Evolutionary conservation across 2,113 vertebrate genomes (phyloP).

Genomic region (Vulpes ferrilata): DNA sequence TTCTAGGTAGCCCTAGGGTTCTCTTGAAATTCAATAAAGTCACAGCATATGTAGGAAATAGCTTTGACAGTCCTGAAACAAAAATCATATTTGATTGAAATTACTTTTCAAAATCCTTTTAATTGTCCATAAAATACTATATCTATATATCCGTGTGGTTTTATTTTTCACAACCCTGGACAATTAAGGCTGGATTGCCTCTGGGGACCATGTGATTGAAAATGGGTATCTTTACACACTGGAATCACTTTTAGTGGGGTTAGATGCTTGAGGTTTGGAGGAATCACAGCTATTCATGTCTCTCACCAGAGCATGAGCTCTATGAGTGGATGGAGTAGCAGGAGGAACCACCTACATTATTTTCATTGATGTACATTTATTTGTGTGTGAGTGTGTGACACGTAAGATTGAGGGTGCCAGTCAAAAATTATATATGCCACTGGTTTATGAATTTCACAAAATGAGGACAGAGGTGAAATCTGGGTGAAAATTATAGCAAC

Average conservation of each 20-base stretch:
- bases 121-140: background rate
- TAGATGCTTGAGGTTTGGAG: background rate
- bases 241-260: background rate
- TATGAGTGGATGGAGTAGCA: background rate
- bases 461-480: background rate
- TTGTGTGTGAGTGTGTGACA: background rate
- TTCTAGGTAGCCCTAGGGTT: background rate
- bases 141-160: background rate
- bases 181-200: background rate
- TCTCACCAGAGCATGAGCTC: background rate
- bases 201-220: background rate
- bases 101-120: background rate
- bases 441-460: background rate
- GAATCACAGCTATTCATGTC: fast-evolving
- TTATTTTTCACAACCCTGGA: background rate
- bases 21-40: background rate
- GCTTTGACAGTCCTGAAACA: background rate
- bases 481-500: background rate
- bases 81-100: background rate
- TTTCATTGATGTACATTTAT: background rate
- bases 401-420: background rate
- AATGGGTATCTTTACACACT: background rate
- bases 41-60: background rate
- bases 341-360: background rate
- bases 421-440: background rate